Conservation (phyloP, 2,797 vertebrate species). For the Xiphorhynchus erythropygius region DNA sequence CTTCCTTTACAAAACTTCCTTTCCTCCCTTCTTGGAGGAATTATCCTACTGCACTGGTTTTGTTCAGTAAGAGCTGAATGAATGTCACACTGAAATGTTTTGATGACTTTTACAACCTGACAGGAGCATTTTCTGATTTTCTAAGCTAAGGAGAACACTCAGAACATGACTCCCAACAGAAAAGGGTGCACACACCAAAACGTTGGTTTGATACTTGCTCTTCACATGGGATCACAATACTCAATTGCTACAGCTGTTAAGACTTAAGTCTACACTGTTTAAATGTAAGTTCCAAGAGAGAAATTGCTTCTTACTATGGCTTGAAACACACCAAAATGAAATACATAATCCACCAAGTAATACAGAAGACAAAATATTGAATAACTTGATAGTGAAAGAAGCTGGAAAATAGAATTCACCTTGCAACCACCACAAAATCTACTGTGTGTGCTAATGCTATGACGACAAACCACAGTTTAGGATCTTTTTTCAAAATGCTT, state of each 20-base stretch:
- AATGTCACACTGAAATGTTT: background rate
- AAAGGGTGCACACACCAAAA: background rate
- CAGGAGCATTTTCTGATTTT: background rate
- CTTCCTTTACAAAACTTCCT: background rate
- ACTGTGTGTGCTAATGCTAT: conserved; percentile 3
- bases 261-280: background rate
- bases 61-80: background rate
- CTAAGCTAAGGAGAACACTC: background rate
- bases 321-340: background rate
- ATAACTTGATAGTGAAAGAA: background rate
- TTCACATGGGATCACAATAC: background rate
- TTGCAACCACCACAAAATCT: background rate
- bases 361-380: background rate
- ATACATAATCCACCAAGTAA: background rate
- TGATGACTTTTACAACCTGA: background rate
- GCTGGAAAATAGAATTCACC: background rate
- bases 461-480: conserved; percentile 25
- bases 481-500: background rate
- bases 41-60: background rate
- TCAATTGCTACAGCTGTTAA: background rate
- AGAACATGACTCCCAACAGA: background rate
- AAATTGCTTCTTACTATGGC: background rate
- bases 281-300: background rate
- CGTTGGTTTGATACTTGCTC: background rate
- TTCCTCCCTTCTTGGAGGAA: background rate